Conservation (phyloP, 1,140 invertebrate species). For the Drosophila sucinea region DNA sequence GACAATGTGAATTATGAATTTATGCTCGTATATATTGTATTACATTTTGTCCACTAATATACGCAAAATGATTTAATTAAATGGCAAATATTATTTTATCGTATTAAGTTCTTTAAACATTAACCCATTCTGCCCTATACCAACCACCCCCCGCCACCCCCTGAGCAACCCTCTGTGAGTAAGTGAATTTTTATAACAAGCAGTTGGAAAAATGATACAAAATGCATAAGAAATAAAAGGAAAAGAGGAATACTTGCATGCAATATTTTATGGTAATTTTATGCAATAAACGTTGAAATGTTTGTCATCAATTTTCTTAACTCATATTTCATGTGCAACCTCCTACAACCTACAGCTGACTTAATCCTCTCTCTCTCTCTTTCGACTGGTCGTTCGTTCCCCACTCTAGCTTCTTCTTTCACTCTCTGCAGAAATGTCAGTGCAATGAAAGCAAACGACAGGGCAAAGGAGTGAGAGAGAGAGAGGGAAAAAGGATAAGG, state of each 20-base stretch:
- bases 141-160: neutral
- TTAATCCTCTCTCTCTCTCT: neutral
- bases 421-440: neutral
- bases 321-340: conserved; percentile 77
- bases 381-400: conserved; percentile 23
- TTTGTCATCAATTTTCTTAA: conserved; percentile 81
- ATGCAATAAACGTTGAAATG: conserved; percentile 81
- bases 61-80: neutral
- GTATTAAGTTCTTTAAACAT: conserved; percentile 5
- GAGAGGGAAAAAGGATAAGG: neutral
- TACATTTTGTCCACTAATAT: neutral
- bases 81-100: conserved; percentile 4
- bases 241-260: conserved; percentile 51
- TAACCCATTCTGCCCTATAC: neutral
- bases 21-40: neutral
- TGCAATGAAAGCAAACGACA: neutral
- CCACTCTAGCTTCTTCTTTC: neutral
- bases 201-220: conserved; percentile 16
- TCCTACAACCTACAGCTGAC: neutral
- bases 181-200: conserved; percentile 59
- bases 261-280: conserved; percentile 81
- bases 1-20: conserved; percentile 4
- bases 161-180: conserved; percentile 19
- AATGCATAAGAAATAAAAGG: conserved; percentile 3
- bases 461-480: neutral